These are phyloP conservation scores for Hirtodrosophila alboralis DNA, from an alignment of 2,888 invertebrate species.

Conservation along the genomic window DNA sequence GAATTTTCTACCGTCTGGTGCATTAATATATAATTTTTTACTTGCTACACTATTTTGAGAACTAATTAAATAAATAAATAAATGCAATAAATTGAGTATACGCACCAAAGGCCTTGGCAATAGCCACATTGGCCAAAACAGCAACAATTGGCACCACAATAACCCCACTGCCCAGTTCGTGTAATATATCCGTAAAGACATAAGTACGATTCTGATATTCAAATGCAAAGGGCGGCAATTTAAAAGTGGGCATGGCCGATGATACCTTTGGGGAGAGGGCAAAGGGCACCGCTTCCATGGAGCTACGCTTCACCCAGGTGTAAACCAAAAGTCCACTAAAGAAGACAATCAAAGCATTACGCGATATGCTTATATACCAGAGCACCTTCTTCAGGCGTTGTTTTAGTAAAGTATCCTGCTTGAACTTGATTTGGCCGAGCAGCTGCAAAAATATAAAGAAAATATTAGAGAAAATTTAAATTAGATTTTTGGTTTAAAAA, in stretches of 20 bases:
- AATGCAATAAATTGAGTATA: slow-evolving; percentile 51
- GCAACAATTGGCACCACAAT: slow-evolving; percentile 91
- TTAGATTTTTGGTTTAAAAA: background rate
- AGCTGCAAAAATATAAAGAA: slow-evolving; percentile 42
- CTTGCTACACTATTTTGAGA: too few species aligned
- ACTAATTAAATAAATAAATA: too few species aligned
- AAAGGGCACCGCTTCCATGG: slow-evolving; percentile 86
- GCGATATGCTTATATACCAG: slow-evolving; percentile 90
- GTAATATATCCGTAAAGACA: slow-evolving; percentile 88
- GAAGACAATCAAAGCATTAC: slow-evolving; percentile 91
- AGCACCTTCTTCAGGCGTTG: slow-evolving; percentile 85
- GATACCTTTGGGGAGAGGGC: slow-evolving; percentile 87
- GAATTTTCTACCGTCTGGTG: too few species aligned
- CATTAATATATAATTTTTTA: too few species aligned
- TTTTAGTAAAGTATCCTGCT: slow-evolving; percentile 52
- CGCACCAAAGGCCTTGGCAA: slow-evolving; percentile 97
- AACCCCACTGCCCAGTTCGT: slow-evolving; percentile 90
- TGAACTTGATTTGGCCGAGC: slow-evolving; percentile 73
- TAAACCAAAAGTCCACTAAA: slow-evolving; percentile 87
- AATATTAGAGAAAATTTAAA: too few species aligned
- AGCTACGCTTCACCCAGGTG: slow-evolving; percentile 79
- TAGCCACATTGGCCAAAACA: slow-evolving; percentile 95
- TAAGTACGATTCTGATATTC: slow-evolving; percentile 86
- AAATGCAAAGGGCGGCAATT: slow-evolving; percentile 88
- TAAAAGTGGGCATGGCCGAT: slow-evolving; percentile 88